Evolutionary conservation across 2,113 vertebrate genomes (phyloP), one percentile per base, ranked within the genome.

Genomic region (Tichodroma muraria): DNA sequence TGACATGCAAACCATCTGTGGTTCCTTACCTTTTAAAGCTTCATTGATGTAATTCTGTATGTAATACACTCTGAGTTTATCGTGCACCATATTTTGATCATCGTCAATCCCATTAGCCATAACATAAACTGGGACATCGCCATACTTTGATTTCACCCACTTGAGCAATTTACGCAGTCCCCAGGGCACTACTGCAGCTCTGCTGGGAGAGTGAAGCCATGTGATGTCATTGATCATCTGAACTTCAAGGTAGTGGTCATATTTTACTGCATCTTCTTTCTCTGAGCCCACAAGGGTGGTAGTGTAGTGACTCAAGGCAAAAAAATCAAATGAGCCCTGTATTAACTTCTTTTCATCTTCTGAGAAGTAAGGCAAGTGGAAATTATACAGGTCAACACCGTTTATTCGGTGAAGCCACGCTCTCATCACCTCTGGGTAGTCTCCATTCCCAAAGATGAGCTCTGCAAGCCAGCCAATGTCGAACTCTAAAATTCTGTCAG

Each of bases 21-120:
- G 14, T 31, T 56, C 30, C 96, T 98, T 97, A 99, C 99, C 99
- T 98, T 99, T 99, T 44, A 99, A 98, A 37, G 98, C 99, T 95
- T 99, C 99, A 2, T 99, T 99, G 83, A 99, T 97, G 77, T 99
- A 99, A 94, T 98, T 99, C 94, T 99, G 97, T 77, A 99, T 94
- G 94, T 99, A 99, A 95, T 99, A 99, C 45, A 98, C 94, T 73
- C 99, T 98, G 57, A 99, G 93, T 44, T 96, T 98, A 95, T 99
- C 99, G 6, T 99, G 98, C 83, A 98, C 97, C 38, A 88, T 96
- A 9, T 97, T 97, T 1, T 95, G 98, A 75, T 98, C 98, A 52
- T 99, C 99, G 0, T 99, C 98, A 27, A 99, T 97, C 19, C 99
- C 99, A 11, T 98, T 99, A 75, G 98, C 98, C 93, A 98, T 97